Evolutionary conservation across 2,888 invertebrate genomes (phyloP).

Genomic region (Lobophora halterata): DNA sequence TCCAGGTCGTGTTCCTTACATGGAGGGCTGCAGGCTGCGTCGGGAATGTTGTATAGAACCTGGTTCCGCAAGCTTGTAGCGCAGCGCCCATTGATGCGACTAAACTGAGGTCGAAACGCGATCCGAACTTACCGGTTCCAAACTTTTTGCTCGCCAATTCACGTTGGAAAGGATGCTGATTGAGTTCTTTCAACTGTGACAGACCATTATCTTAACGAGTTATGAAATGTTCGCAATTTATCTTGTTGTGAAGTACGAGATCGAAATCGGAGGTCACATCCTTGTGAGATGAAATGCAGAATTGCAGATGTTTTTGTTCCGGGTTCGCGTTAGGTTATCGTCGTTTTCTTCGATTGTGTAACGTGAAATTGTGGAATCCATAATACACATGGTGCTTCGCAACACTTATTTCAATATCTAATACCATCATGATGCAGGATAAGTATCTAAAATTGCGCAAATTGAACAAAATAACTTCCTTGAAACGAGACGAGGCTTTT

Average conservation of each 20-base stretch:
- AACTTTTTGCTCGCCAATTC: slow-evolving; percentile 3
- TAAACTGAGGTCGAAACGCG: slow-evolving; percentile 23
- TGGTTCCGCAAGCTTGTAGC: slow-evolving; percentile 30
- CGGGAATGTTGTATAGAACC: slow-evolving; percentile 65
- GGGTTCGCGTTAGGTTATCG: slow-evolving; percentile 17
- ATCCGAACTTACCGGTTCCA: slow-evolving; percentile 35
- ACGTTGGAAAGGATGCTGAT: slow-evolving; percentile 19
- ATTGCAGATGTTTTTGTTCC: slow-evolving; percentile 20
- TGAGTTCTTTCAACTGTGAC: slow-evolving; percentile 27
- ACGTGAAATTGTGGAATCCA: slow-evolving; percentile 22
- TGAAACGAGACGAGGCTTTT: not conserved
- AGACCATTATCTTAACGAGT: slow-evolving; percentile 28
- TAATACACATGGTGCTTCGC: slow-evolving; percentile 6
- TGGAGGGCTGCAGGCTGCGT: slow-evolving; percentile 57
- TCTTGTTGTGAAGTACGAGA: slow-evolving; percentile 22
- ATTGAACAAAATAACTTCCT: slow-evolving; percentile 1
- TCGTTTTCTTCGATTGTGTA: slow-evolving; percentile 25
- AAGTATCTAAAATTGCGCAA: not conserved
- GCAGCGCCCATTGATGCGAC: slow-evolving; percentile 25
- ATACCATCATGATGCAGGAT: slow-evolving; percentile 3
- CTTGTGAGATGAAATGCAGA: slow-evolving; percentile 15
- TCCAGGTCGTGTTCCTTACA: slow-evolving; percentile 64
- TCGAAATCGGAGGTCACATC: slow-evolving; percentile 15
- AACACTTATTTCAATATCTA: slow-evolving; percentile 10
- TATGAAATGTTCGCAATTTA: slow-evolving; percentile 26